phyloP scores from a whole-genome alignment of 1,140 invertebrate species.

The Ephestia elutella region DNA sequence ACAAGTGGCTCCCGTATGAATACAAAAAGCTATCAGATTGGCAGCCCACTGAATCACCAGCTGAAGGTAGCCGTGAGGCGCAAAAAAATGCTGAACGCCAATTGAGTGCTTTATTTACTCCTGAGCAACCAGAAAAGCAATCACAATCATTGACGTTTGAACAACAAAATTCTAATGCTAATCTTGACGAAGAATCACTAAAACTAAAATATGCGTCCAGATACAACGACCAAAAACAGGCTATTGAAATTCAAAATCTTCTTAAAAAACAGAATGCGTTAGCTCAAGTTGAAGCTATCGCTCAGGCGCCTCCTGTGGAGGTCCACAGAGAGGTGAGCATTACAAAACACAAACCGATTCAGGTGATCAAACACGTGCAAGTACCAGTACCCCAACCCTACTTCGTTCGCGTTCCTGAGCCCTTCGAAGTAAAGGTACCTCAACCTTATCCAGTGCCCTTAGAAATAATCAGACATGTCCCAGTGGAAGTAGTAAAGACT shows the following conservation, averaged over 20 bases:
- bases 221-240: slow-evolving; percentile 32
- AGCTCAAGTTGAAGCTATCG: slow-evolving; percentile 25
- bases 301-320: slow-evolving; percentile 20
- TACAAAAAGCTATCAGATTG: neutral
- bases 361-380: slow-evolving; percentile 31
- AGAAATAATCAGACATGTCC: slow-evolving; percentile 31
- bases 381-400: slow-evolving; percentile 29
- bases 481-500: slow-evolving; percentile 25
- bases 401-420: slow-evolving; percentile 28
- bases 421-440: slow-evolving; percentile 35
- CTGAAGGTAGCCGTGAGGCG: neutral
- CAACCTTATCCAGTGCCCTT: slow-evolving; percentile 32
- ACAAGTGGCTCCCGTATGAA: slow-evolving; percentile 21
- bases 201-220: slow-evolving; percentile 33
- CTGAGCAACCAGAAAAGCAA: slow-evolving; percentile 17
- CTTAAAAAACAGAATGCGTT: slow-evolving; percentile 33
- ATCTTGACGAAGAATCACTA: neutral
- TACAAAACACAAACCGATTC: slow-evolving; percentile 13
- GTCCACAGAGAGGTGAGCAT: slow-evolving; percentile 31
- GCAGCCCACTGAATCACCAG: neutral
- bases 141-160: slow-evolving; percentile 9
- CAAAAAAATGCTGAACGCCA: neutral
- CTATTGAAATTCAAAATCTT: slow-evolving; percentile 34
- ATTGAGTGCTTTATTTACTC: neutral
- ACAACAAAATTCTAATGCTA: slow-evolving; percentile 10